A percentile compares a stretch with the other conserved stretches of the same genome.
Conservation (phyloP, 2,113 vertebrate species). For the Micronycteris hirsuta region DNA sequence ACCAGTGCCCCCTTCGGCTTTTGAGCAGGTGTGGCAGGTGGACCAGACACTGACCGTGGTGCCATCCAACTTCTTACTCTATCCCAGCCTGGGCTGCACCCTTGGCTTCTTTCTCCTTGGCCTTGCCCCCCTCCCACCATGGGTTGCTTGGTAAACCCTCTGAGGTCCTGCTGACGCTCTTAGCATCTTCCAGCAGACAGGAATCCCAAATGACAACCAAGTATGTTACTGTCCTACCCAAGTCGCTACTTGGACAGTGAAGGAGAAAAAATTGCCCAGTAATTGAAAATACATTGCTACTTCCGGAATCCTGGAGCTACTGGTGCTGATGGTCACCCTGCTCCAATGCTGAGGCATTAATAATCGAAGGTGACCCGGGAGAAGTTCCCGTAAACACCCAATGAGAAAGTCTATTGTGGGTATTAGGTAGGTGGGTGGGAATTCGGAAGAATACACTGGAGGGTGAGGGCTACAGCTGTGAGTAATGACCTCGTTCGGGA, state of each 20-base stretch:
- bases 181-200: not conserved
- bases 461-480: not conserved
- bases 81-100: not conserved
- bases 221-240: not conserved
- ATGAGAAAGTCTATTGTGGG: too few species aligned
- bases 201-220: not conserved
- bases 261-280: not conserved
- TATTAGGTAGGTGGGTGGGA: not conserved
- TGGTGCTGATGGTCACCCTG: rapidly evolving
- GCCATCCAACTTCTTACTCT: not conserved
- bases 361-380: rapidly evolving
- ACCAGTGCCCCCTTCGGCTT: not conserved
- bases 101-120: not conserved
- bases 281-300: too few species aligned
- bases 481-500: not conserved
- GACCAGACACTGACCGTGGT: rapidly evolving
- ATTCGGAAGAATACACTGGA: not conserved
- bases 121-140: not conserved
- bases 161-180: not conserved
- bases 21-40: not conserved
- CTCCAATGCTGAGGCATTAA: not conserved
- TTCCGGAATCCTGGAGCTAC: not conserved
- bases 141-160: not conserved
- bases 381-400: not conserved
- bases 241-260: not conserved